Percentiles rank a stretch among this genome's conserved stretches.
Evolutionary conservation across 2,888 invertebrate species (phyloP).

Genomic region (Glaucopsyche alexis): DNA sequence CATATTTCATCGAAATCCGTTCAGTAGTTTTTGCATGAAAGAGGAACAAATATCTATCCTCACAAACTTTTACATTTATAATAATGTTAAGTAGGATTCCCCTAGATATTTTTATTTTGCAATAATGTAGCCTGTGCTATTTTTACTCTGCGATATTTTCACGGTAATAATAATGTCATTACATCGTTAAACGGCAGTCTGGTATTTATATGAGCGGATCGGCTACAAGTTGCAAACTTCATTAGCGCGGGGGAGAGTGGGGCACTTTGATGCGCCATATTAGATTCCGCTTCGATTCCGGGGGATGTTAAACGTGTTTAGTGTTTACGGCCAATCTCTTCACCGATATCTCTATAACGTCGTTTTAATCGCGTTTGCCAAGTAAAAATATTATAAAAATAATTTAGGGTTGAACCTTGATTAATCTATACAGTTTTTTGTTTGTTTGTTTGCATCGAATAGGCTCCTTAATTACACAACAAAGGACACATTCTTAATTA

Average conservation of each 20-base stretch:
- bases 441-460: too few species aligned
- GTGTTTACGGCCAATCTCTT: constrained; percentile 27
- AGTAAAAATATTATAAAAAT: neutral
- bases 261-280: constrained; percentile 32
- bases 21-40: too few species aligned
- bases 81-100: too few species aligned
- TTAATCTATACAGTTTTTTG: too few species aligned
- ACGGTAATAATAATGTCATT: neutral
- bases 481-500: too few species aligned
- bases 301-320: constrained; percentile 30
- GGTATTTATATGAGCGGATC: constrained; percentile 22
- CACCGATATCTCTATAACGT: constrained; percentile 10
- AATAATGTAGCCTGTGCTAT: too few species aligned
- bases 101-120: too few species aligned
- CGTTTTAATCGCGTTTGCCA: neutral
- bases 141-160: neutral
- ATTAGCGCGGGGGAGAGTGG: constrained; percentile 21
- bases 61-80: too few species aligned
- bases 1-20: too few species aligned
- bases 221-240: constrained; percentile 30
- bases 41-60: too few species aligned
- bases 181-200: neutral
- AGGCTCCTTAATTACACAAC: too few species aligned
- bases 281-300: constrained; percentile 28
- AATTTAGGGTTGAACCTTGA: neutral